Evolutionary conservation across 1,140 invertebrate genomes (phyloP).

Genomic region (Megathymus violae): DNA sequence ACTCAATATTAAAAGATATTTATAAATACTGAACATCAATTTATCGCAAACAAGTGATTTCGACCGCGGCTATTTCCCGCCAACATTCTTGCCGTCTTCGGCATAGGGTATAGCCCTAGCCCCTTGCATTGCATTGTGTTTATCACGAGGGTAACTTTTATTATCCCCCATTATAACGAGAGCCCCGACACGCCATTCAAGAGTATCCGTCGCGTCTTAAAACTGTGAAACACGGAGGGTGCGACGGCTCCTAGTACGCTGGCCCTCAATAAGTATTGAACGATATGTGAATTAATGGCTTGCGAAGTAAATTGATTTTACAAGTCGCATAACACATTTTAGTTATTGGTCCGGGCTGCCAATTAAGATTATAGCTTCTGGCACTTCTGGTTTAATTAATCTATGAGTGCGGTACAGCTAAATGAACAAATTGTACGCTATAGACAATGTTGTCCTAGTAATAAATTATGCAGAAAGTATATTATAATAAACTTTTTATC

Average conservation of each 20-base stretch:
- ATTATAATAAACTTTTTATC: too few species aligned
- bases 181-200: conserved; percentile 55
- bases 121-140: conserved; percentile 74
- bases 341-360: conserved; percentile 42
- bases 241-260: conserved; percentile 41
- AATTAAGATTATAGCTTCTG: conserved; percentile 30
- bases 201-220: conserved; percentile 18
- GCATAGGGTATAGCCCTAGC: conserved; percentile 60
- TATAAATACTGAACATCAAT: conserved; percentile 26
- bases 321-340: conserved; percentile 55
- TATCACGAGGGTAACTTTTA: conserved; percentile 78
- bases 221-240: conserved; percentile 37
- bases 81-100: conserved; percentile 59
- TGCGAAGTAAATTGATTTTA: conserved; percentile 78
- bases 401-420: background rate
- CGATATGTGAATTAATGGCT: conserved; percentile 76
- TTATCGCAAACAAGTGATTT: conserved; percentile 53
- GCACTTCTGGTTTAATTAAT: conserved; percentile 27
- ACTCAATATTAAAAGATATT: too few species aligned
- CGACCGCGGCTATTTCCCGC: conserved; percentile 38
- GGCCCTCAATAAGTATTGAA: conserved; percentile 65
- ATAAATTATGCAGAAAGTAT: background rate
- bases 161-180: conserved; percentile 58
- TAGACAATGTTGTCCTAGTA: background rate
- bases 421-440: background rate